These are phyloP conservation scores for Neosalanx taihuensis DNA, from an alignment of 2,797 vertebrate species.

Conservation along the genomic window DNA sequence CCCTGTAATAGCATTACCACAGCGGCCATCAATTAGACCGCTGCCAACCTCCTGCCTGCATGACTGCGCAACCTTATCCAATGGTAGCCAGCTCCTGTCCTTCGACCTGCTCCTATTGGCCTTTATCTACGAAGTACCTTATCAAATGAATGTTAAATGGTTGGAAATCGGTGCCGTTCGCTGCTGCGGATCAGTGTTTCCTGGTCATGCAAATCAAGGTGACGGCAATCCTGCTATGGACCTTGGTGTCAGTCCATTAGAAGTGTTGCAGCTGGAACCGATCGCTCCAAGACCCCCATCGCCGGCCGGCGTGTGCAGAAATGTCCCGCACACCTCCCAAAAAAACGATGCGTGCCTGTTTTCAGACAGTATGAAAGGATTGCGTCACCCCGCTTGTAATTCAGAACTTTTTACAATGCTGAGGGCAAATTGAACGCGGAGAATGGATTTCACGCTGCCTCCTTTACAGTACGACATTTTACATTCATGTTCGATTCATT, in stretches of 20 bases:
- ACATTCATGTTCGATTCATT: conserved; percentile 43
- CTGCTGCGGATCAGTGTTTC: not conserved
- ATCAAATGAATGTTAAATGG: not conserved
- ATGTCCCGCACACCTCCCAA: too few relatives aligned
- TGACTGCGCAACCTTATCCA: conserved; percentile 44
- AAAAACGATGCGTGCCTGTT: too few relatives aligned
- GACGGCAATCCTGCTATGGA: too few relatives aligned
- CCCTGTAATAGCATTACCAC: conserved; percentile 69
- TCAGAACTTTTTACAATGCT: conserved; percentile 22
- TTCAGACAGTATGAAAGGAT: too few relatives aligned
- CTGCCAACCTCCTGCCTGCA: conserved; percentile 17
- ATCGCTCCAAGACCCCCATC: too few relatives aligned
- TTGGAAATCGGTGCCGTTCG: not conserved
- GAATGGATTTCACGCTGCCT: conserved; percentile 38
- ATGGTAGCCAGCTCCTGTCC: conserved; percentile 29
- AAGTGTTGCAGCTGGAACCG: too few relatives aligned
- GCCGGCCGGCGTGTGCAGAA: too few relatives aligned
- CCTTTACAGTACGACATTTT: conserved; percentile 25
- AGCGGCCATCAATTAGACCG: conserved; percentile 66
- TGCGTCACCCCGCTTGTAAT: conserved; percentile 13
- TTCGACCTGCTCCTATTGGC: not conserved
- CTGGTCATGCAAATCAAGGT: too few relatives aligned
- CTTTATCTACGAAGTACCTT: not conserved
- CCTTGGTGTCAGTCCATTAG: too few relatives aligned
- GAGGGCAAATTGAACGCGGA: conserved; percentile 17